Conservation (phyloP, 2,113 vertebrate species). For the Rattus norvegicus region DNA sequence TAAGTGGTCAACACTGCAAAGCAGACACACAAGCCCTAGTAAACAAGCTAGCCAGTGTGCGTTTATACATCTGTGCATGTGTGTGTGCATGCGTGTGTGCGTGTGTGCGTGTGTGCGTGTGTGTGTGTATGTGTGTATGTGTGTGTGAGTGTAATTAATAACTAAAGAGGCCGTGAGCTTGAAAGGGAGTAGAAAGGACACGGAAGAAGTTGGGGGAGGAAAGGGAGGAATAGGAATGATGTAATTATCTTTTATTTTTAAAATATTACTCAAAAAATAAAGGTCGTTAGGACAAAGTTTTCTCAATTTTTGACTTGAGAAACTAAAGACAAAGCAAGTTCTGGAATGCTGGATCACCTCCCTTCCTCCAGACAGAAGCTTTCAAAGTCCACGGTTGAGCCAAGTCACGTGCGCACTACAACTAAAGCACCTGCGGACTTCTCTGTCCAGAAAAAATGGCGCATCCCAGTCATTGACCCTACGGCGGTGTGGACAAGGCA, state of each 20-base stretch:
- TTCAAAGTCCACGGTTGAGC: background rate
- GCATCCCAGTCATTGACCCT: background rate
- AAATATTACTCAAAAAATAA: background rate
- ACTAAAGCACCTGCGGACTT: background rate
- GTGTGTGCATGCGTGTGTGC: background rate
- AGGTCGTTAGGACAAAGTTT: background rate
- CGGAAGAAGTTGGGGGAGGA: background rate
- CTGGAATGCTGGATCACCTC: background rate
- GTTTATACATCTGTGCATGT: background rate
- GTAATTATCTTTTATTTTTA: background rate
- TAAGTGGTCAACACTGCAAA: background rate
- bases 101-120: background rate
- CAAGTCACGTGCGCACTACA: fast-evolving
- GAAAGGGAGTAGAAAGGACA: background rate
- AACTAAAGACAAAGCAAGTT: background rate
- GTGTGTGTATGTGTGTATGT: background rate
- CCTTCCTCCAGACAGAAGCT: fast-evolving
- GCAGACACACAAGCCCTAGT: background rate
- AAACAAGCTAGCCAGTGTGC: background rate
- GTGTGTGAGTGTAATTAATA: background rate
- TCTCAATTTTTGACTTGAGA: background rate
- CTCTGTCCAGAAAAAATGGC: fast-evolving
- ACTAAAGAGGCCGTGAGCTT: background rate
- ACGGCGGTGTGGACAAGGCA: fast-evolving
- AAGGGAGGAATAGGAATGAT: background rate